These are phyloP conservation scores for Anguilla anguilla DNA, from an alignment of 2,797 vertebrate genomes.

Conservation along the genomic window DNA sequence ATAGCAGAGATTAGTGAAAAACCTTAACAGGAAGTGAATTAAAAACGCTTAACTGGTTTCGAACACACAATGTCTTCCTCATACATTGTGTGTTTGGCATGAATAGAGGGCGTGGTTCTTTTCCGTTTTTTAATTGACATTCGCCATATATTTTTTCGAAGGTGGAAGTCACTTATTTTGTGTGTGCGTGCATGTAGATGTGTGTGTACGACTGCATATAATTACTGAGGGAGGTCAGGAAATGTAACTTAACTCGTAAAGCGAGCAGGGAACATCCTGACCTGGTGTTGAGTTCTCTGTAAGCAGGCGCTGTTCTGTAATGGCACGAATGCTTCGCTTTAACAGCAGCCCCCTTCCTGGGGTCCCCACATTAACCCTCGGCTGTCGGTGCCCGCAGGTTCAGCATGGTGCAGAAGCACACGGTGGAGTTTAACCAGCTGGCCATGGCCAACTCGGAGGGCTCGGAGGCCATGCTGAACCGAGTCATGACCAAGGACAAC, in stretches of 20 bases:
- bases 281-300: background rate
- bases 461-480: conserved; percentile 96
- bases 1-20: too few relatives aligned
- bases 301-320: background rate
- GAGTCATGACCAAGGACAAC: conserved; percentile 99
- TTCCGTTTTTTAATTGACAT: background rate
- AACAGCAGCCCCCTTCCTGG: background rate
- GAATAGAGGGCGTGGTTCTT: too few relatives aligned
- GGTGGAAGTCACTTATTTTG: too few relatives aligned
- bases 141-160: background rate
- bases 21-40: too few relatives aligned
- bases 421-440: conserved; percentile 98
- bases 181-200: too few relatives aligned
- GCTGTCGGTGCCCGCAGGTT: conserved; percentile 72
- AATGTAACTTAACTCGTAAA: background rate
- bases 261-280: background rate
- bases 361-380: background rate
- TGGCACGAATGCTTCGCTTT: background rate
- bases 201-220: background rate
- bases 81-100: too few relatives aligned
- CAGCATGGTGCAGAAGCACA: conserved; percentile 94
- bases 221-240: background rate
- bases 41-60: too few relatives aligned
- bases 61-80: too few relatives aligned
- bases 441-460: conserved; percentile 98